These are phyloP conservation scores for Steatocranus sp. DNA, from an alignment of 2,797 vertebrate species.

Conservation along the genomic window DNA sequence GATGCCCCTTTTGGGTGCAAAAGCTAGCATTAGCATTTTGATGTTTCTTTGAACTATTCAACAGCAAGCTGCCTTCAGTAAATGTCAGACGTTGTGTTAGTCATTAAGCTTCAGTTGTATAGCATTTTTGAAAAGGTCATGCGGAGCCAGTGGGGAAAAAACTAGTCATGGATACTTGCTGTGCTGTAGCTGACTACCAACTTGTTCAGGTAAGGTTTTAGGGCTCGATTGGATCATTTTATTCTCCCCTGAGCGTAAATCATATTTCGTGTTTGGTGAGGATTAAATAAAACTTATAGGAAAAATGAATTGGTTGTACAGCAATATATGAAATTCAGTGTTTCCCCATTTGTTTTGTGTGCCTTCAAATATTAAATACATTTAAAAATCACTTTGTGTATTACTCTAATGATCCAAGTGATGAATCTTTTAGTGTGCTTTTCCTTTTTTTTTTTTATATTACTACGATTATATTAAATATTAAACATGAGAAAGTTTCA, in stretches of 20 bases:
- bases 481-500: background rate
- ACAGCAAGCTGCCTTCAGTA: constrained; percentile 48
- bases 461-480: background rate
- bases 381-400: background rate
- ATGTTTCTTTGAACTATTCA: constrained; percentile 49
- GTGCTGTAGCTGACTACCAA: constrained; percentile 8
- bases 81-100: constrained; percentile 73
- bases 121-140: constrained; percentile 72
- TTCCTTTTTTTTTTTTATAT: background rate
- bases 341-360: background rate
- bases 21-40: constrained; percentile 31
- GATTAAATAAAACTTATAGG: background rate
- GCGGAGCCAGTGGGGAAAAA: constrained; percentile 39
- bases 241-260: background rate
- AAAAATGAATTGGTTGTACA: background rate
- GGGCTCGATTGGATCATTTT: constrained; percentile 3
- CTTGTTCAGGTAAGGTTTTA: background rate
- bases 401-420: background rate
- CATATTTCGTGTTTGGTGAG: background rate
- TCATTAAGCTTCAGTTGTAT: constrained; percentile 61
- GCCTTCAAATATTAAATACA: background rate
- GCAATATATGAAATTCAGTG: background rate
- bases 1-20: constrained; percentile 4
- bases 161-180: constrained; percentile 28
- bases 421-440: background rate